These are phyloP conservation scores for Melitaea athalia DNA, from an alignment of 2,888 invertebrate species.

Conservation along the genomic window DNA sequence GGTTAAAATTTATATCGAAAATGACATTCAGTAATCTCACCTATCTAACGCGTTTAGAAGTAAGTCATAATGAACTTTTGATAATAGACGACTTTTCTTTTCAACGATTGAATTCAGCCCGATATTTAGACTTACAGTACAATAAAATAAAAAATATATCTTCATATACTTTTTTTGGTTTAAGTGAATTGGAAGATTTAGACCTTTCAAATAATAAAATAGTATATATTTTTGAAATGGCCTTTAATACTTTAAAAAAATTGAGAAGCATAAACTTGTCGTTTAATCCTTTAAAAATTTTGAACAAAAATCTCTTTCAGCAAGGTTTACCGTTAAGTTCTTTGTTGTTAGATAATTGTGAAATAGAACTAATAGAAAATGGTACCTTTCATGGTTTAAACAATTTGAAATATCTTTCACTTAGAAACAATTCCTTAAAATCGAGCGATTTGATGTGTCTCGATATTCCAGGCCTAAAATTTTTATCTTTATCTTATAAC, in stretches of 20 bases:
- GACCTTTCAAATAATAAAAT: constrained; percentile 88
- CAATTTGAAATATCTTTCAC: constrained; percentile 89
- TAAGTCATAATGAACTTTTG: constrained; percentile 90
- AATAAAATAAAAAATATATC: constrained; percentile 88
- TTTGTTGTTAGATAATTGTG: constrained; percentile 88
- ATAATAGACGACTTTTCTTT: constrained; percentile 92
- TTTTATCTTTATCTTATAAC: constrained; percentile 88
- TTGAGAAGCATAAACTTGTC: constrained; percentile 90
- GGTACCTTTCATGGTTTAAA: constrained; percentile 89
- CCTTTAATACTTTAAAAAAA: constrained; percentile 89
- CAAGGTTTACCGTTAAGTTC: constrained; percentile 88
- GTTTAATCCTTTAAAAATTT: constrained; percentile 86
- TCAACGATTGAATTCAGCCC: constrained; percentile 87
- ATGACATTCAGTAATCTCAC: constrained; percentile 89
- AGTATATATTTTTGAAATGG: constrained; percentile 86
- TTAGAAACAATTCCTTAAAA: constrained; percentile 88
- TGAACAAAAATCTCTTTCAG: constrained; percentile 89
- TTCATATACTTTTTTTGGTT: constrained; percentile 87
- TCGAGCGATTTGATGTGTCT: constrained; percentile 86
- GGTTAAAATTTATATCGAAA: constrained; percentile 86
- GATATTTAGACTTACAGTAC: constrained; percentile 89
- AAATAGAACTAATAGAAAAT: constrained; percentile 87
- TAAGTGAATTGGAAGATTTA: constrained; percentile 90
- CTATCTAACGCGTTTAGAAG: constrained; percentile 87
- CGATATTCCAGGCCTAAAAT: constrained; percentile 88